A percentile compares a stretch with the other conserved stretches of the same genome.
Conservation (phyloP, 35 echinoderm and acorn worm genomes). For the Diadema setosum region DNA sequence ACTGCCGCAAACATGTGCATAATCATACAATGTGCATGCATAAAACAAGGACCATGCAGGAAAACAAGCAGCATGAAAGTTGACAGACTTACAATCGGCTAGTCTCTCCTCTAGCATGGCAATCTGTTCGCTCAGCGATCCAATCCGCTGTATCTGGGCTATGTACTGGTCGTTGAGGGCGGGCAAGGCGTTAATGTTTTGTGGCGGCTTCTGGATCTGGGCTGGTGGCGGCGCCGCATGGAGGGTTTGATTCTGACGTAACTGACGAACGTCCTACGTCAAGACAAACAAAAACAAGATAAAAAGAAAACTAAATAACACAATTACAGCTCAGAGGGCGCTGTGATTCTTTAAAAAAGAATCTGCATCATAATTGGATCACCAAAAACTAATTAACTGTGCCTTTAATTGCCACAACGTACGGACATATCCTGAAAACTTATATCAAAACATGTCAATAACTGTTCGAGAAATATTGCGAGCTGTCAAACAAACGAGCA, state of each 20-base stretch:
- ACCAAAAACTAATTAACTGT: no score
- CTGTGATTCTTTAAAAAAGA: no score
- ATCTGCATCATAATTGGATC: no score
- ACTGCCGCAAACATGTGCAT: not conserved
- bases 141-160: conserved; percentile 17
- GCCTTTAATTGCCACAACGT: no score
- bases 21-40: not conserved
- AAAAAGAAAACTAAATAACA: no score
- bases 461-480: no score
- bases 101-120: conserved; percentile 39
- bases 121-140: conserved; percentile 40
- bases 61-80: not conserved
- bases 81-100: conserved; percentile 25
- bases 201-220: not conserved
- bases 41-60: not conserved
- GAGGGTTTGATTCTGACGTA: not conserved
- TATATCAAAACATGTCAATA: no score
- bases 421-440: no score
- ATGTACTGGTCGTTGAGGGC: conserved; percentile 12
- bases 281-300: no score
- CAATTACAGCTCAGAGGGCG: no score
- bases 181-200: not conserved
- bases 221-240: not conserved
- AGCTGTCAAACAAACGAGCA: no score
- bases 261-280: not conserved